Evolutionary conservation across 2,797 vertebrate genomes (phyloP), one percentile per base, ranked within the genome.

Genomic region (Anguilla obscura): DNA sequence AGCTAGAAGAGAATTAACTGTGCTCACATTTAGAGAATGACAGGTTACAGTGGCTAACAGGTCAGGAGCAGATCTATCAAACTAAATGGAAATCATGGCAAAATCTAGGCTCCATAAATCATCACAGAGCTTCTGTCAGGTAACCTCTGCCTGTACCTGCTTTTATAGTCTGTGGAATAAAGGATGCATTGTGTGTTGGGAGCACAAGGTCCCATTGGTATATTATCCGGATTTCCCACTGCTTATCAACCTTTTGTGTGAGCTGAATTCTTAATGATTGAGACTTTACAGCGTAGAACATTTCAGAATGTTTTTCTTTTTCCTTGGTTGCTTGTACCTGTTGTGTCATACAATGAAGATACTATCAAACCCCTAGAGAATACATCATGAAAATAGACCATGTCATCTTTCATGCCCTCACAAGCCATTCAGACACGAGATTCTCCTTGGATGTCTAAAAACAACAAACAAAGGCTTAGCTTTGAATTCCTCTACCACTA

Each of bases 401-500:
- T 86, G 88, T 79, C 18, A 48, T 88, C 87, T 86, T 89, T 79
- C 18, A 48, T 88, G 54, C 95, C 96, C 96, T 91, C 94, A 96
- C 95, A 66, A 80, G 89, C 91, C 92, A 93, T 93, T 94, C 93
- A 94, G 88, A 89, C 83, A 79, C 27, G 87, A 92, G 94, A 94
- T 94, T 93, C 93, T 91, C 91, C 85, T 52, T 8, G 92, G 93
- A 94, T 95, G 93, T 91, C 89, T 89, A 92, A 89, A 90, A 94
- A 93, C 92, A 94, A 94, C 93, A 96, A 96, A 95, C 93, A 94
- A 87, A 90, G 92, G 90, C 74, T 60, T 6, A 90, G 85, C 94
- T 95, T 94, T 95, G 93, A 95, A 93, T 93, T 86, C 48, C 58
- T 92, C 87, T 21, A 92, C 93, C 89, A 86, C 87, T 83, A 16